Evolutionary conservation across 2,797 vertebrate genomes (phyloP).

Genomic region (Falco naumanni): DNA sequence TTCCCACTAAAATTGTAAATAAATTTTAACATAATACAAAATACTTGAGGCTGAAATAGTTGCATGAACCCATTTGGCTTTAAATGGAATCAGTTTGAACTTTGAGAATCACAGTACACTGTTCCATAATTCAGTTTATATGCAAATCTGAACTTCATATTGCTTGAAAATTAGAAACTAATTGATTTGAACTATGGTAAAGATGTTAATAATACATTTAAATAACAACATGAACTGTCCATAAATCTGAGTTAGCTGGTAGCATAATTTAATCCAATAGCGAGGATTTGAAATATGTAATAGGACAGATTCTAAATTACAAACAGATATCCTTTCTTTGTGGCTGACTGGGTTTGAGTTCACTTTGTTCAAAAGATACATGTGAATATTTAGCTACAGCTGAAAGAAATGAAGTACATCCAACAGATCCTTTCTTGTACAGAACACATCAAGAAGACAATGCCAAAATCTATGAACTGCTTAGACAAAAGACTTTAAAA

Average conservation of each 20-base stretch:
- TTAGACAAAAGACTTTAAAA: background rate
- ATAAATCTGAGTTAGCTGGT: background rate
- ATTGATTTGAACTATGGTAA: conserved; percentile 32
- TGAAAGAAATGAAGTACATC: conserved; percentile 22
- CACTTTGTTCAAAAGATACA: conserved; percentile 41
- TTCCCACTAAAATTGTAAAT: conserved; percentile 47
- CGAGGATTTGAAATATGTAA: background rate
- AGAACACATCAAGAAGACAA: background rate
- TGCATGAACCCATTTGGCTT: conserved; percentile 39
- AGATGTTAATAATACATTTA: background rate
- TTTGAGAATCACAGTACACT: conserved; percentile 17
- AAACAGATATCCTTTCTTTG: conserved; percentile 54
- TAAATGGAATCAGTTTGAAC: conserved; percentile 47
- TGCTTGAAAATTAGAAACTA: conserved; percentile 49
- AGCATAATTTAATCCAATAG: background rate
- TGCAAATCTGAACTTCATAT: conserved; percentile 34
- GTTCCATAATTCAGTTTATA: conserved; percentile 18
- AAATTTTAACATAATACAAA: conserved; percentile 49
- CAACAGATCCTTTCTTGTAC: background rate
- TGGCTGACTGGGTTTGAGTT: conserved; percentile 13
- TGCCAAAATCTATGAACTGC: background rate
- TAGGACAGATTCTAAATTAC: conserved; percentile 42
- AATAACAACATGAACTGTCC: background rate
- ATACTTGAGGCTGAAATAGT: conserved; percentile 57
- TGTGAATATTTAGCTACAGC: conserved; percentile 29